phyloP scores from a whole-genome alignment of 2,113 vertebrate species.

The Hucho hucho region DNA sequence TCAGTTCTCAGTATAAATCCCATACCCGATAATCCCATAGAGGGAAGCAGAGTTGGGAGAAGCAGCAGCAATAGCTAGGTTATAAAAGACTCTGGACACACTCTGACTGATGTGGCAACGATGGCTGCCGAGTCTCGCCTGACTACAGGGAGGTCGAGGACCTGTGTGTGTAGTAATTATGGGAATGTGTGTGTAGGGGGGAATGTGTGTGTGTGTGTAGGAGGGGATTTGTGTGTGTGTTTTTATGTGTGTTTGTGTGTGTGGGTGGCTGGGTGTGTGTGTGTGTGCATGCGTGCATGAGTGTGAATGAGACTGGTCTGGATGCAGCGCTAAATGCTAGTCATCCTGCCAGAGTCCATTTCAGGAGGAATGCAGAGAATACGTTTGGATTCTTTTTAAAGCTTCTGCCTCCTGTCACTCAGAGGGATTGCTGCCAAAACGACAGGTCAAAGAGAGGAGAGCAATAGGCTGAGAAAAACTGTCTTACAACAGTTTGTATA shows the following conservation, averaged over 20 bases:
- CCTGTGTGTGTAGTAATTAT: slow-evolving; percentile 54
- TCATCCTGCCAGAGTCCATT: slow-evolving; percentile 3
- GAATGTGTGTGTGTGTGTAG: neutral
- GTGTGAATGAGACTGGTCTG: neutral
- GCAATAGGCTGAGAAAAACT: slow-evolving; percentile 14
- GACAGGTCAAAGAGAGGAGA: slow-evolving; percentile 23
- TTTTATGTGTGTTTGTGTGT: neutral
- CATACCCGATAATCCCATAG: slow-evolving; percentile 22
- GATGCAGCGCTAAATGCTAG: neutral
- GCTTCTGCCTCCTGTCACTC: neutral
- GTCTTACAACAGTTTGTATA: too few relatives aligned
- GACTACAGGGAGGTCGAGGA: slow-evolving; percentile 53
- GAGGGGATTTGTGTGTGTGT: neutral
- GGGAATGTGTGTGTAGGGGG: slow-evolving; percentile 10
- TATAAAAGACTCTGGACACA: slow-evolving; percentile 2
- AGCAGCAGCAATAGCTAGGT: slow-evolving; percentile 20
- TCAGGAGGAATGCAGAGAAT: slow-evolving; percentile 16
- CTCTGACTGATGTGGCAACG: slow-evolving; percentile 42
- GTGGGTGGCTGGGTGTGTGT: neutral
- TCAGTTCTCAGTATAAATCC: slow-evolving; percentile 34
- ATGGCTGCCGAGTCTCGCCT: slow-evolving; percentile 41
- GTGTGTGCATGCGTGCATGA: neutral
- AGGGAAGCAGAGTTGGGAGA: slow-evolving; percentile 32
- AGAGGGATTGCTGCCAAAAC: neutral
- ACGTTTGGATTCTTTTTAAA: slow-evolving; percentile 12